phyloP scores from a whole-genome alignment of 2,797 vertebrate species.

The Telmatherina bonti region DNA sequence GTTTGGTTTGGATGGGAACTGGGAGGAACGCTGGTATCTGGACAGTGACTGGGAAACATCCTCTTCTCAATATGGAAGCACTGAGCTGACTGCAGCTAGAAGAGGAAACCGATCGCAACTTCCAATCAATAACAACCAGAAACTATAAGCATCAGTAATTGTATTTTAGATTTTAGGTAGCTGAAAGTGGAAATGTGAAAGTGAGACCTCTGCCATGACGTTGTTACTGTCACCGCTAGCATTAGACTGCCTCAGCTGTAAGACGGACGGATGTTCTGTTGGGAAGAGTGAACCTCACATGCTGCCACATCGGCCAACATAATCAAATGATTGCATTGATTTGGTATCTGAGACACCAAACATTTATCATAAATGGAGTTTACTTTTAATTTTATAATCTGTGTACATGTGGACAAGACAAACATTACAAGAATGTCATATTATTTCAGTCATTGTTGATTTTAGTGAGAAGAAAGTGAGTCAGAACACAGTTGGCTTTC shows the following conservation, averaged over 20 bases:
- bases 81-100: not conserved
- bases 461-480: too few species aligned
- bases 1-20: not conserved
- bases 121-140: not conserved
- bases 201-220: not conserved
- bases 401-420: not conserved
- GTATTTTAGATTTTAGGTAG: not conserved
- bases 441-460: not conserved
- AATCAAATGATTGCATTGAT: not conserved
- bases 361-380: not conserved
- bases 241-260: not conserved
- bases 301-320: not conserved
- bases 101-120: not conserved
- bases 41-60: too few species aligned
- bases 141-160: not conserved
- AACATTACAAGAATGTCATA: not conserved
- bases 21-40: not conserved
- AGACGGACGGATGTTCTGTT: slow-evolving; percentile 5
- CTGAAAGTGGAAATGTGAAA: not conserved
- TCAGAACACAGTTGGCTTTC: not conserved
- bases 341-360: not conserved
- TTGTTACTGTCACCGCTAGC: not conserved
- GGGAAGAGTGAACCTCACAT: not conserved
- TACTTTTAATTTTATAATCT: too few species aligned
- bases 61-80: not conserved